Evolutionary conservation across 1,140 invertebrate genomes (phyloP), one percentile per base, ranked within the genome.

Genomic region (Stenopsyche tienmushanensis): DNA sequence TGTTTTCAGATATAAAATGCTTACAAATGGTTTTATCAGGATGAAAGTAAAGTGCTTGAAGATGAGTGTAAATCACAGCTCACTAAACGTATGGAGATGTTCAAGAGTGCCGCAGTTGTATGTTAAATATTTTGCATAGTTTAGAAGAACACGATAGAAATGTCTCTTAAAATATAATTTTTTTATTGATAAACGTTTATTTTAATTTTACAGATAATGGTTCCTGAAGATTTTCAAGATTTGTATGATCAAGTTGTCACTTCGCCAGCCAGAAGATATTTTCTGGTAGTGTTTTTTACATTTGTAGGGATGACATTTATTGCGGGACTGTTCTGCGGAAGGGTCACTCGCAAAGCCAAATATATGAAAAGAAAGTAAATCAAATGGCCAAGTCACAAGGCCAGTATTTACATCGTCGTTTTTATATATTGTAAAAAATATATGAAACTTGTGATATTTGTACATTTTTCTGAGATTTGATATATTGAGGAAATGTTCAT

Each of bases 81-180:
- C 47, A 83, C 84, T 55, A 88, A 87, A 63, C 83, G 94, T 71
- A 87, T 93, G 71, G 88, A 94, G 80, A 93, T 96, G 90, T 96
- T 93, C 76, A 88, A 85, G 79, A 91, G 90, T 82, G 92, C 93
- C 20, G 90, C 87, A 26, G 85, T 89, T 80, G 90, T 93, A 80
- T 80, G 75, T 78, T 34, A 34, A 34, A 47, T 47, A 72, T 72
- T 53, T 53, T 17, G 34, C 47, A 34, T 44, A 60, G 44, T 15
- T 39, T n/a, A 39, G 34, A 39, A 39, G 34, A 8, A 39, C n/a
- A 8, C 34, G 34, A 39, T 8, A n/a, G n/a, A n/a, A n/a, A n/a
- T n/a, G n/a, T n/a, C 34, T 7, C 34, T 39, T 39, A 7, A n/a
- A 39, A 39, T 39, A 39, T 7, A 39, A 39, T 49, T 8, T 15